Conservation (phyloP, 2,797 vertebrate genomes). For the Cephalopachus bancanus region DNA sequence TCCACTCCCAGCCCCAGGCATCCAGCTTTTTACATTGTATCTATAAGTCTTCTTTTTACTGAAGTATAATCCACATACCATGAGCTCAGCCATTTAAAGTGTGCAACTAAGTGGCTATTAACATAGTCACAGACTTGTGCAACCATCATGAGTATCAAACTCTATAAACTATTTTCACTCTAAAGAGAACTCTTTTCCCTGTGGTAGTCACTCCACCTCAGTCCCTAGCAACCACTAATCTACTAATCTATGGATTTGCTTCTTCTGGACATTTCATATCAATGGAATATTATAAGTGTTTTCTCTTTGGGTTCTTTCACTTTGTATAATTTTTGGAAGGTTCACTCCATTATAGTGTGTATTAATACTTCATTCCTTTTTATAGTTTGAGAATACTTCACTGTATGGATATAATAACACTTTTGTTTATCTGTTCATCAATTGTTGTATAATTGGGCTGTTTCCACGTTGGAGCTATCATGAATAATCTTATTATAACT, state of each 20-base stretch:
- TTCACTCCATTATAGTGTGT: neutral
- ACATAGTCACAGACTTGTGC: neutral
- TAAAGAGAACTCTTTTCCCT: neutral
- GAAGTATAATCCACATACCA: neutral
- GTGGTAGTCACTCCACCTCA: neutral
- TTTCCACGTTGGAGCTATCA: neutral
- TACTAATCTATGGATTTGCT: neutral
- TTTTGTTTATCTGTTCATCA: neutral
- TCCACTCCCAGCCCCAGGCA: neutral
- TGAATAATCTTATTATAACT: neutral
- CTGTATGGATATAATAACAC: neutral
- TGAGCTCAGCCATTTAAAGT: neutral
- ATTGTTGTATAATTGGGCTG: neutral
- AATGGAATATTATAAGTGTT: neutral
- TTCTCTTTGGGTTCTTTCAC: slow-evolving; percentile 16
- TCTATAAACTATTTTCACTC: neutral
- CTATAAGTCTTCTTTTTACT: neutral
- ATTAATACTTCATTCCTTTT: neutral
- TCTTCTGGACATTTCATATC: neutral
- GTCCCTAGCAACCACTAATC: neutral
- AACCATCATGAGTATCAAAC: neutral
- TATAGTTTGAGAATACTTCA: neutral
- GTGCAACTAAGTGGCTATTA: neutral
- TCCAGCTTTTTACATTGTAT: neutral
- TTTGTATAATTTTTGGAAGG: neutral